Conservation (phyloP, 2,797 vertebrate species). For the Momotus momota region DNA sequence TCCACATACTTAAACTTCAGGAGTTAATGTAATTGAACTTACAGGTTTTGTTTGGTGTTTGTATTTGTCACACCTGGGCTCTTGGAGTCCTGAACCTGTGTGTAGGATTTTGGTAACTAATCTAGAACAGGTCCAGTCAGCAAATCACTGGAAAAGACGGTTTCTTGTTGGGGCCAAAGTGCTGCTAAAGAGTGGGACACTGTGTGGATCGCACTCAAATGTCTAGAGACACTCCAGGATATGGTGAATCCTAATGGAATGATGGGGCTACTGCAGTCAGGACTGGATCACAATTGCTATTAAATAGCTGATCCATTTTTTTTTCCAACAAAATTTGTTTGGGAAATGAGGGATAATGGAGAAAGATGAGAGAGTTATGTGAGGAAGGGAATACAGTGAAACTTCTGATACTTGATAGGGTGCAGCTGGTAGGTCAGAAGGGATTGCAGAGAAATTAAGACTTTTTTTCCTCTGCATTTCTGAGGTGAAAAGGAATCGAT, state of each 20-base stretch:
- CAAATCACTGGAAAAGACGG: neutral
- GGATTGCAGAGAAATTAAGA: neutral
- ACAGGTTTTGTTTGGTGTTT: neutral
- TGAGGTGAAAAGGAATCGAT: neutral
- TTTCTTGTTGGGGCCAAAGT: neutral
- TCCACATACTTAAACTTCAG: neutral
- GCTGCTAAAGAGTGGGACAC: neutral
- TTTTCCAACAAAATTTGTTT: neutral
- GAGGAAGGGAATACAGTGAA: neutral
- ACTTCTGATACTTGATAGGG: neutral
- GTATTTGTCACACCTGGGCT: neutral
- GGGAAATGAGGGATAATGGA: neutral
- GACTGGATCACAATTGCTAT: neutral
- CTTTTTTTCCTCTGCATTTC: fast-evolving
- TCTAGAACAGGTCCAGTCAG: neutral
- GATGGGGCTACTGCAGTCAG: neutral
- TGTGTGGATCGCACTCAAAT: neutral
- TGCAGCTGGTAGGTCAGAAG: neutral
- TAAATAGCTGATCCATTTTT: neutral
- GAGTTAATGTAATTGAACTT: neutral
- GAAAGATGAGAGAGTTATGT: neutral
- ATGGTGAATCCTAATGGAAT: neutral
- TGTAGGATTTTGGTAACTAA: neutral
- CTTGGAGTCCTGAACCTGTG: slow-evolving; percentile 14
- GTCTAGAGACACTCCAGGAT: neutral